Evolutionary conservation across 2,888 invertebrate species (phyloP).

Genomic region (Caenorhabditis sp.): DNA sequence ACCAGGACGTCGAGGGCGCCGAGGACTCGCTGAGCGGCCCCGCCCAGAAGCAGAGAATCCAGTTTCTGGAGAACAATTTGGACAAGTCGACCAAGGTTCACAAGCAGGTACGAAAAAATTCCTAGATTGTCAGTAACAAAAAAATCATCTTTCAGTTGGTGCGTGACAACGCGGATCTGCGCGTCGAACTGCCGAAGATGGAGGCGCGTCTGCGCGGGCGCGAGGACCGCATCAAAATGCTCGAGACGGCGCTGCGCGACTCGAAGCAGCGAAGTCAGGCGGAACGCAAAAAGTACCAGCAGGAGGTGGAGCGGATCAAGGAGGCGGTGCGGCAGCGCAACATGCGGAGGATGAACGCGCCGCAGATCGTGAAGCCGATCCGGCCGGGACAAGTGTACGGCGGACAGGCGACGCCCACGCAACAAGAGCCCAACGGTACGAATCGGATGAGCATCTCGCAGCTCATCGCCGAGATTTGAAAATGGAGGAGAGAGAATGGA

Average conservation of each 20-base stretch:
- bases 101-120: constrained; percentile 82
- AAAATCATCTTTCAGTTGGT: constrained; percentile 85
- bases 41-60: constrained; percentile 99
- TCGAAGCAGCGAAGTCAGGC: constrained; percentile 86
- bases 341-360: constrained; percentile 89
- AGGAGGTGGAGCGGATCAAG: constrained; percentile 91
- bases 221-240: constrained; percentile 94
- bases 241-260: constrained; percentile 85
- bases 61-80: constrained; percentile 98
- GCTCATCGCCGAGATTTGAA: constrained; percentile 55
- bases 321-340: constrained; percentile 99
- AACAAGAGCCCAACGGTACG: constrained; percentile 4
- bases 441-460: constrained; percentile 52
- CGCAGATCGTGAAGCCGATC: constrained; percentile 85
- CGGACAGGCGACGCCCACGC: not conserved
- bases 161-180: constrained; percentile 97
- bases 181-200: constrained; percentile 98
- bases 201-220: constrained; percentile 97
- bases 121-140: not conserved
- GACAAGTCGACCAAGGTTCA: constrained; percentile 95
- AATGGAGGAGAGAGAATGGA: no score
- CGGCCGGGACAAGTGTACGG: constrained; percentile 61
- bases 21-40: constrained; percentile 81
- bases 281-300: constrained; percentile 87
- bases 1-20: constrained; percentile 53